A percentile compares a stretch with the other conserved stretches of the same genome.
Conservation (phyloP, 92 coral and sea anemone species). For the Virgularia gustaviana region DNA sequence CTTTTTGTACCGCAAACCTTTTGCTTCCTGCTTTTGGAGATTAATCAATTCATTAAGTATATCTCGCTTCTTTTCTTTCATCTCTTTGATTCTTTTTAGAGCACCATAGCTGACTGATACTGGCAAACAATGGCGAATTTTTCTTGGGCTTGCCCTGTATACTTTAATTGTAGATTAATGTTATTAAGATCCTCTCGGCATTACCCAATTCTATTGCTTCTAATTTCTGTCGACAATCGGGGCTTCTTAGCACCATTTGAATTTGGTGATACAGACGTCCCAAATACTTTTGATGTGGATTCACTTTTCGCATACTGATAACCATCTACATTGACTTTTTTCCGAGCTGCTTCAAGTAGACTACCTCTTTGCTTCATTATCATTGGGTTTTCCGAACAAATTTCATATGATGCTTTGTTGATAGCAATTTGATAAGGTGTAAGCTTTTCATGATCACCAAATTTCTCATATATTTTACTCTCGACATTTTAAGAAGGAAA, state of each 20-base stretch:
- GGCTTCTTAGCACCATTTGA: constrained; percentile 30
- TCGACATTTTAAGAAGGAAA: too few relatives aligned
- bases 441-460: not conserved
- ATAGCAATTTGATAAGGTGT: constrained; percentile 23
- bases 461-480: constrained; percentile 9
- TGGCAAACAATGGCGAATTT: constrained; percentile 43
- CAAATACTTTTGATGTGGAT: constrained; percentile 41
- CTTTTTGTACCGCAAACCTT: constrained; percentile 34
- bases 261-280: not conserved
- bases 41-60: not conserved
- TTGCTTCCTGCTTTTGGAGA: constrained; percentile 27
- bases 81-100: constrained; percentile 14
- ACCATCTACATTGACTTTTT: constrained; percentile 28
- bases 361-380: constrained; percentile 27
- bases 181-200: constrained; percentile 43
- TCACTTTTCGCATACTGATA: constrained; percentile 24
- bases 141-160: constrained; percentile 45
- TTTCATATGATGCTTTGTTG: constrained; percentile 13
- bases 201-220: constrained; percentile 3
- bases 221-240: constrained; percentile 4
- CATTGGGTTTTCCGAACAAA: constrained; percentile 1
- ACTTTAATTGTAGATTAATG: constrained; percentile 41
- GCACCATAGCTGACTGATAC: constrained; percentile 44
- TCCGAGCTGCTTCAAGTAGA: constrained; percentile 16
- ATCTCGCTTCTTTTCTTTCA: constrained; percentile 31